Evolutionary conservation across 1,140 invertebrate genomes (phyloP), one percentile per base, ranked within the genome.

Genomic region (Branchinecta lynchi): DNA sequence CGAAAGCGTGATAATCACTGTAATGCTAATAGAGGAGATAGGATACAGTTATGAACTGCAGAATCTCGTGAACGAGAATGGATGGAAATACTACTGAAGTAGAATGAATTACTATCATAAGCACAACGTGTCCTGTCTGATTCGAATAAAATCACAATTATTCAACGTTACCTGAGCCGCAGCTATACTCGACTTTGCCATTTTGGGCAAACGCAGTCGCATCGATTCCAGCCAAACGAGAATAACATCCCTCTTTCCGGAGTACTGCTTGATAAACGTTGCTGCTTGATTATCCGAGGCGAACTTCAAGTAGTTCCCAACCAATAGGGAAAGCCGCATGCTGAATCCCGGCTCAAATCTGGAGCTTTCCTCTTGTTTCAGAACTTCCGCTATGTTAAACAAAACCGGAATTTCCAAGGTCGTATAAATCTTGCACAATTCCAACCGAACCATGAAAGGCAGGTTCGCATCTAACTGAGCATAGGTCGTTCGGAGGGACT

Each of bases 181-280:
- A 60, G 51, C 51, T 15, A 60, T 60, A 60, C 51, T 60, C 51
- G 51, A 60, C 51, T 60, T 60, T 6, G 51, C 51, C 51, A 60
- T 60, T 60, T 60, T 60, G 2, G 51, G 51, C 17, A 60, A 20
- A 12, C 51, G 12, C 17, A 15, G 1, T 20, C 17, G 12, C 51
- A 60, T 60, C 12, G 12, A 60, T 60, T 60, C 12, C 12, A 60
- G 12, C 51, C 51, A 60, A 6, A 20, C 17, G 12, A 60, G 51
- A 15, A 60, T 60, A 6, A 60, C 17, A 60, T 60, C 51, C 6
- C 51, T 60, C 6, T 60, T 20, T 60, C 17, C 51, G 12, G 12
- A 60, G 17, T 15, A 60, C 12, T 60, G 12, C 12, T 60, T 12
- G 51, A 20, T 12, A 20, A 60, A 60, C 2, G 51, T 60, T 12